Evolutionary conservation across 2,888 invertebrate genomes (phyloP).

Genomic region (Melanostoma scalare): DNA sequence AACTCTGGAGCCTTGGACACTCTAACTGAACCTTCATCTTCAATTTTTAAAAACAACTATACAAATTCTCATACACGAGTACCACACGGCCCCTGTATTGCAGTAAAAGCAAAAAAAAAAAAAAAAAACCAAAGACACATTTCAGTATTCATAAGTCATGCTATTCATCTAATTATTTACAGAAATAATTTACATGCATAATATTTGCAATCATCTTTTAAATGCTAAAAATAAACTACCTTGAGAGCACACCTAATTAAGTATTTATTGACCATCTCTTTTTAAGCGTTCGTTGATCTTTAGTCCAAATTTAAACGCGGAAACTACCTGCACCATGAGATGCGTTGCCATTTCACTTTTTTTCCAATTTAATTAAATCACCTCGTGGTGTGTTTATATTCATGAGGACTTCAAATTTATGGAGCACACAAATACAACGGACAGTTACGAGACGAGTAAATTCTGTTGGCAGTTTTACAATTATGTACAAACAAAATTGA

Average conservation of each 20-base stretch:
- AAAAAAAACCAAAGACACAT: too few species aligned
- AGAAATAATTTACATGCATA: too few species aligned
- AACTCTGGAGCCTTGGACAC: too few species aligned
- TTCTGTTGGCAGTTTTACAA: not conserved
- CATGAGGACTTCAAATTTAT: not conserved
- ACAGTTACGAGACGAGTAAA: too few species aligned
- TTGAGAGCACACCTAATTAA: not conserved
- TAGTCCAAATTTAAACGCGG: constrained; percentile 16
- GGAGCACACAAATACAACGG: not conserved
- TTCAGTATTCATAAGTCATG: too few species aligned
- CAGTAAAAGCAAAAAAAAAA: too few species aligned
- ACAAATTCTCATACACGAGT: too few species aligned
- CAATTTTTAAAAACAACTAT: too few species aligned
- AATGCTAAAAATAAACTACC: not conserved
- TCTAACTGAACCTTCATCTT: too few species aligned
- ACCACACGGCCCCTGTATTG: too few species aligned
- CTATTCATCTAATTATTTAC: too few species aligned
- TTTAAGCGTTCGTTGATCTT: constrained; percentile 11
- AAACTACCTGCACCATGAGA: constrained; percentile 6
- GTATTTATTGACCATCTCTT: not conserved
- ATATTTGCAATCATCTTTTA: not conserved
- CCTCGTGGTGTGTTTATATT: constrained; percentile 3
- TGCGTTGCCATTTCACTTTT: not conserved
- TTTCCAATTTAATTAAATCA: constrained; percentile 12
- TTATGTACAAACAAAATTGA: not conserved